Base-by-base conservation (phyloP, 1,140 invertebrate species). In the Ceratoteleas bidentatus region DNA sequence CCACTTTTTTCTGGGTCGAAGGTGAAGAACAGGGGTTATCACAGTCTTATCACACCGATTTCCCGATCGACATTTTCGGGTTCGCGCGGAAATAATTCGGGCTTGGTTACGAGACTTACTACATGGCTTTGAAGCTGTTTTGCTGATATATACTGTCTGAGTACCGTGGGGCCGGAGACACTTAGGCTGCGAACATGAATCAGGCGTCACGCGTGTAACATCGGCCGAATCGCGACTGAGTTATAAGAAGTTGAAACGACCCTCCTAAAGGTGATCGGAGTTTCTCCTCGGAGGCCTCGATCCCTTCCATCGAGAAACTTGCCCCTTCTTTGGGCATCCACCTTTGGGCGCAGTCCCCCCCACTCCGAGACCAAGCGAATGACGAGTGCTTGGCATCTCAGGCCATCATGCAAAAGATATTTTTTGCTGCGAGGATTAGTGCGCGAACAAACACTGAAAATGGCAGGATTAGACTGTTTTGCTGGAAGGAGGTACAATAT, bases 151-250 rank as follows among this genome's bases (percentile, higher is more conserved):
- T 6, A 1, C 0, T 6, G 36, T 40, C 10, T 2, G 36, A 1
- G 36, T 9, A 40, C 0, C 36, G 36, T 8, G 36, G 10, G 6
- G 36, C 36, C 24, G 4, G 24, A 6, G 36, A 40, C 36, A 40
- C 6, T 40, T 40, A 3, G 11, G 11, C 2, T 2, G 2, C 45
- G 45, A 6, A 47, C 45, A 47, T 16, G 57, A 61, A 53, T 84
- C 82, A n/a, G n/a, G n/a, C n/a, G n/a, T n/a, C n/a, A n/a, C n/a
- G 85, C 87, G 85, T 89, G 81, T 85, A 85, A 86, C 85, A 85
- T 85, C 81, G 85, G 80, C 64, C 82, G 81, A 77, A 84, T 83
- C 70, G 85, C 81, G 82, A 89, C 87, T 86, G 81, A 86, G 61
- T 75, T 78, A 79, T 85, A 73, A 79, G 78, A 84, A 80, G 66